Conservation (phyloP, 2,113 vertebrate genomes). For the Vombatus ursinus region DNA sequence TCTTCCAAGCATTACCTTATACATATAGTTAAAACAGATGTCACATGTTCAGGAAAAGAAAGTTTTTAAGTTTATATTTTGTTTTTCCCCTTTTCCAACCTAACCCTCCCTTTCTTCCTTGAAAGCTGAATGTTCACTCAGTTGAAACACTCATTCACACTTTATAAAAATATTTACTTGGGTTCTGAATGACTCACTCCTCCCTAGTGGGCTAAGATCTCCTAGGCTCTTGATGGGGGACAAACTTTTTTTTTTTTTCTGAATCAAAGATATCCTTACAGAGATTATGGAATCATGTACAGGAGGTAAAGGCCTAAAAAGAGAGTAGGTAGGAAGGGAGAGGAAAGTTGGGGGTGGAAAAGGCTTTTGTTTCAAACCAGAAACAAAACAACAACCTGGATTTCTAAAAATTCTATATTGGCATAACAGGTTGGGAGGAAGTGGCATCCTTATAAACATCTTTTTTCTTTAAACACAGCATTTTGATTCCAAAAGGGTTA, state of each 20-base stretch:
- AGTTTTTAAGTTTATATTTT: slow-evolving; percentile 10
- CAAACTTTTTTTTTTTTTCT: neutral
- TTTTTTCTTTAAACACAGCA: neutral
- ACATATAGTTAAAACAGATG: slow-evolving; percentile 33
- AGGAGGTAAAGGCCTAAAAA: neutral
- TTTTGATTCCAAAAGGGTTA: slow-evolving; percentile 38
- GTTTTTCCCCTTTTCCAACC: slow-evolving; percentile 1
- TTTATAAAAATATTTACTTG: slow-evolving; percentile 48
- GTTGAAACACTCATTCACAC: slow-evolving; percentile 40
- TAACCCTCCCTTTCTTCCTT: neutral
- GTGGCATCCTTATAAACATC: slow-evolving; percentile 18
- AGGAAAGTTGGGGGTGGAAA: neutral
- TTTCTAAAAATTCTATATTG: neutral
- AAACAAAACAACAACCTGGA: neutral
- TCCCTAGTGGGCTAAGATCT: slow-evolving; percentile 62
- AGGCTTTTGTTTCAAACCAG: neutral
- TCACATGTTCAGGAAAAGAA: slow-evolving; percentile 2
- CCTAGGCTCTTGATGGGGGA: neutral
- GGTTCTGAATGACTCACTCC: slow-evolving; percentile 19
- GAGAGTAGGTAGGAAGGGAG: neutral
- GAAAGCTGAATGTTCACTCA: slow-evolving; percentile 43
- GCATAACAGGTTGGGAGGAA: neutral
- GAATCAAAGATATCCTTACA: neutral
- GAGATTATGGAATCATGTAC: neutral
- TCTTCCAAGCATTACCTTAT: slow-evolving; percentile 57